These are phyloP conservation scores for Cettia cetti DNA, from an alignment of 2,113 vertebrate genomes.

Conservation along the genomic window DNA sequence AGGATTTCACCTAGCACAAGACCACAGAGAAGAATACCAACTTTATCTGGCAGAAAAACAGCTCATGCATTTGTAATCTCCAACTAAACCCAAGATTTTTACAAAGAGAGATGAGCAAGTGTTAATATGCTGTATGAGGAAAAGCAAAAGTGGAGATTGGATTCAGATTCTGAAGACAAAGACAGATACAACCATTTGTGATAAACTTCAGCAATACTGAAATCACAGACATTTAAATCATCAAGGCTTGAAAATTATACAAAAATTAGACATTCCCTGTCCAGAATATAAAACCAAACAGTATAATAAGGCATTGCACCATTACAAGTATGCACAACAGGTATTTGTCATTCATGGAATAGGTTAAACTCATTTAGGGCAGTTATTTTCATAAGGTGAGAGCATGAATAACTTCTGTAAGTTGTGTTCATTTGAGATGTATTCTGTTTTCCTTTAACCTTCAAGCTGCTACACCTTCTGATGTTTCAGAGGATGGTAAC, in stretches of 20 bases:
- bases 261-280: not conserved
- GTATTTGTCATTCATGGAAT: not conserved
- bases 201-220: not conserved
- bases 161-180: not conserved
- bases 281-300: not conserved
- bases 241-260: not conserved
- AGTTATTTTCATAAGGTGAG: not conserved
- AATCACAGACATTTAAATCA: not conserved
- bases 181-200: not conserved
- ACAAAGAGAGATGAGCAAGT: not conserved
- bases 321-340: not conserved
- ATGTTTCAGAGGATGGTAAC: slow-evolving; percentile 49
- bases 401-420: not conserved
- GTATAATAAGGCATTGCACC: not conserved
- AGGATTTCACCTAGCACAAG: not conserved
- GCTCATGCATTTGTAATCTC: not conserved
- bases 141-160: not conserved
- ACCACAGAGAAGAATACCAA: not conserved
- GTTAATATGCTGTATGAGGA: not conserved
- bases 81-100: not conserved
- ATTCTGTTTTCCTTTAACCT: slow-evolving; percentile 60
- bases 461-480: slow-evolving; percentile 57
- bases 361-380: not conserved
- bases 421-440: slow-evolving; percentile 24
- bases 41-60: not conserved